These are phyloP conservation scores for Nemotelus nigrinus DNA, from an alignment of 2,888 invertebrate genomes.

Conservation along the genomic window DNA sequence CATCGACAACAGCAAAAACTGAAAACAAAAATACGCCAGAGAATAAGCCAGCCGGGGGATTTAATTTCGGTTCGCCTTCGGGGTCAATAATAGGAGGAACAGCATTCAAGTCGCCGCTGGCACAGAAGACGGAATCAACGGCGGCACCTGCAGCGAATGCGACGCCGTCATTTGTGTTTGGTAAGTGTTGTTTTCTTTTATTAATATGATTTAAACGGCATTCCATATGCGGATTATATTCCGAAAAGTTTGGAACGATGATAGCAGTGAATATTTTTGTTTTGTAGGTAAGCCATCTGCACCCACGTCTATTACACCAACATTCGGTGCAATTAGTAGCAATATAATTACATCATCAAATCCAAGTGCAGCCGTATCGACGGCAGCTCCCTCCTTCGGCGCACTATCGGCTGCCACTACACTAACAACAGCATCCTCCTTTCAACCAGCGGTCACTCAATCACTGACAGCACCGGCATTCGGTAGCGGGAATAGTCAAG, in stretches of 20 bases:
- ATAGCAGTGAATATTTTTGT: neutral
- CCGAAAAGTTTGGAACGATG: neutral
- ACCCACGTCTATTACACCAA: slow-evolving; percentile 46
- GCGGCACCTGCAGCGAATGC: slow-evolving; percentile 39
- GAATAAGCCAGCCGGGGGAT: slow-evolving; percentile 26
- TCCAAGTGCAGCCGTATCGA: slow-evolving; percentile 32
- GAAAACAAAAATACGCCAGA: slow-evolving; percentile 27
- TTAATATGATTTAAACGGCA: neutral
- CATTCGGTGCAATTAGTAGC: slow-evolving; percentile 49
- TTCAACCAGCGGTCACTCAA: slow-evolving; percentile 43
- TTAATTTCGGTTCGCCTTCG: slow-evolving; percentile 45
- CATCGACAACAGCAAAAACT: slow-evolving; percentile 26
- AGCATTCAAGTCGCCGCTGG: slow-evolving; percentile 12
- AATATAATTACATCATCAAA: slow-evolving; percentile 30
- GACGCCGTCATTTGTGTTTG: slow-evolving; percentile 43
- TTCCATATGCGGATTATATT: neutral
- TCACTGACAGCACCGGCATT: slow-evolving; percentile 1
- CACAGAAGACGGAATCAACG: slow-evolving; percentile 41
- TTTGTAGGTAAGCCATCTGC: slow-evolving; percentile 36
- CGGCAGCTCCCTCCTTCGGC: slow-evolving; percentile 51
- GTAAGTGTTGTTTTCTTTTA: neutral
- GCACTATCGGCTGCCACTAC: slow-evolving; percentile 39
- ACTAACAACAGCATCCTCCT: slow-evolving; percentile 37
- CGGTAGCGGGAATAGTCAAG: slow-evolving; percentile 6
- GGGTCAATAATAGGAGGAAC: slow-evolving; percentile 35